Base-by-base conservation (phyloP, 30 jellyfish, hydroid and myxozoan genomes). In the Chironex yamaguchii region DNA sequence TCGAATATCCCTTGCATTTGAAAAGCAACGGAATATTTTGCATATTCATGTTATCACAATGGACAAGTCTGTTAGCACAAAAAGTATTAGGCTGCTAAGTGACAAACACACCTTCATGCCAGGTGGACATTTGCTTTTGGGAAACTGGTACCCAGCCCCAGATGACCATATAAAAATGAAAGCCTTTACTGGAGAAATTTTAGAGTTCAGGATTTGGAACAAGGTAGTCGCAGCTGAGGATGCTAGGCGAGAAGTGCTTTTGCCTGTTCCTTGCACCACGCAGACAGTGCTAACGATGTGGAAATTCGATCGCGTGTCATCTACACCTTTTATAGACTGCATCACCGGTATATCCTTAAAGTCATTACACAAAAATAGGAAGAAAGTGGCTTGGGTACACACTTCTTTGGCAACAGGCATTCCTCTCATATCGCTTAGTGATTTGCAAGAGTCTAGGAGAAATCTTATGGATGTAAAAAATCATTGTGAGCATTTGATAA, bases 281-380 rank as follows among this genome's bases (percentile, higher is more conserved):
- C 70, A 69, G 21, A 73, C 32, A 34, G 81, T 83, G 17, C 87
- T 87, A 13, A 48, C 27, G 42, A 83, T 83, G 93, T 83, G 93
- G 93, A 69, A 32, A 31, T 83, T 83, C 27, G 93, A 83, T 21
- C 93, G 71, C 64, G 62, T 83, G 20, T 36, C 32, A 27, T 28
- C 32, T 2, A 62, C 68, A 12, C 4, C 52, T 3, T 6, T 82
- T 1, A 31, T 34, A n/a, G 93, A 83, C 82, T 83, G 93, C 32
- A 83, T 62, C 17, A 12, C 87, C 0, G 14, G 32, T 11, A 52
- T n/a, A n/a, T n/a, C n/a, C n/a, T n/a, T n/a, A n/a, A n/a, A n/a
- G n/a, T n/a, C n/a, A n/a, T n/a, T n/a, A n/a, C n/a, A n/a, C n/a
- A n/a, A n/a, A n/a, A n/a, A n/a, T n/a, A n/a, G n/a, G n/a, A n/a